These are phyloP conservation scores for Galago senegalensis DNA, from an alignment of 2,797 vertebrate species.

Conservation along the genomic window DNA sequence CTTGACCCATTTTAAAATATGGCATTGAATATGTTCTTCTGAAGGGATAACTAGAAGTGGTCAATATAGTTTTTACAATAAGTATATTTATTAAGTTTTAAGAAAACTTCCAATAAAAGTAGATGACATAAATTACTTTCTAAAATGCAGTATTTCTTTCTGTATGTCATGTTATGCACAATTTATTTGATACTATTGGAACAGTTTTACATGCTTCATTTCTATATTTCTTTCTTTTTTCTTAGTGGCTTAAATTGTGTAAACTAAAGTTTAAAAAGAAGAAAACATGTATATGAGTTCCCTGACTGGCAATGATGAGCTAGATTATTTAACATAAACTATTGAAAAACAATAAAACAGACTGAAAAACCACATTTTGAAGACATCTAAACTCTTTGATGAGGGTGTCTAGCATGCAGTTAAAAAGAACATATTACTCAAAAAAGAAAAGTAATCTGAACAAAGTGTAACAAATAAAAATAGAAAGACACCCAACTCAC, in stretches of 20 bases:
- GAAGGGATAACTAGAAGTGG: background rate
- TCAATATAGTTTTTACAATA: background rate
- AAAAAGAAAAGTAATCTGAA: background rate
- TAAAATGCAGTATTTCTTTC: background rate
- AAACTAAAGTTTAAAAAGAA: constrained; percentile 28
- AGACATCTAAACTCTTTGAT: constrained; percentile 20
- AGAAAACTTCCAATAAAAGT: background rate
- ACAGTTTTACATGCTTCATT: too few species aligned
- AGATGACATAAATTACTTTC: background rate
- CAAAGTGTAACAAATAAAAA: background rate
- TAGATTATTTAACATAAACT: constrained; percentile 54
- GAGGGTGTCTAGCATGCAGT: background rate
- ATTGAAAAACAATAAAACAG: constrained; percentile 36
- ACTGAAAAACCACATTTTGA: background rate
- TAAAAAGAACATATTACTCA: constrained; percentile 8
- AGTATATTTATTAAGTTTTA: background rate
- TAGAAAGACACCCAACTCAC: background rate
- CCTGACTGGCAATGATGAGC: background rate
- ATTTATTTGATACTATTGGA: too few species aligned
- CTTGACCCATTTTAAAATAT: constrained; percentile 10
- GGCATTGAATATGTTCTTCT: background rate
- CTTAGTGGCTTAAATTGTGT: background rate
- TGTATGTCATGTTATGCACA: too few species aligned
- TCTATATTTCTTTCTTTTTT: background rate
- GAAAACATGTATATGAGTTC: background rate